Evolutionary conservation across 1,140 invertebrate species (phyloP).

Genomic region (Drosophila baimaii): DNA sequence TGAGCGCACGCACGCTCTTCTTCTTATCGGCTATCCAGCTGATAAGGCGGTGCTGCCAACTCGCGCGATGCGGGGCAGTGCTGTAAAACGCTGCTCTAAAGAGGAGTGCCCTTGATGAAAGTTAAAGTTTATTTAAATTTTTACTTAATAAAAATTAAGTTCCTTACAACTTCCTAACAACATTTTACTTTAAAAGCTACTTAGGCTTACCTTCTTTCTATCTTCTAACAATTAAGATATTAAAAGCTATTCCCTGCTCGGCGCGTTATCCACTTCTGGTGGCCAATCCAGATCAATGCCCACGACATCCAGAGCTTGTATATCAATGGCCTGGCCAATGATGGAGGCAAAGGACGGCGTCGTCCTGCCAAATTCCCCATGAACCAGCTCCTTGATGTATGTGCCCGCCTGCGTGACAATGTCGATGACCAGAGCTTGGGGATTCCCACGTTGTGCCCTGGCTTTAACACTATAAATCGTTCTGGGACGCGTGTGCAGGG

Average conservation of each 20-base stretch:
- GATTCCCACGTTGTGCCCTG: conserved; percentile 83
- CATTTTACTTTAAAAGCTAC: conserved; percentile 6
- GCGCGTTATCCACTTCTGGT: conserved; percentile 75
- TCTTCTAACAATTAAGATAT: neutral
- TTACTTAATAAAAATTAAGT: too few relatives aligned
- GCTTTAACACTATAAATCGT: conserved; percentile 88
- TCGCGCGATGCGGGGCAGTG: conserved; percentile 7
- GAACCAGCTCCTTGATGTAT: conserved; percentile 98
- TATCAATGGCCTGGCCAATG: conserved; percentile 89
- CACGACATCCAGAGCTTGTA: conserved; percentile 89
- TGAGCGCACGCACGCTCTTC: conserved; percentile 35
- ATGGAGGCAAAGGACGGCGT: conserved; percentile 87
- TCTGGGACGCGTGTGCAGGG: conserved; percentile 88
- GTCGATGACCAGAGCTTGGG: conserved; percentile 87
- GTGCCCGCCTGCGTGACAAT: conserved; percentile 96
- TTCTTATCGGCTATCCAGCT: conserved; percentile 33
- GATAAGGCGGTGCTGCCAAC: conserved; percentile 13
- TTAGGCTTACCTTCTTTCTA: neutral
- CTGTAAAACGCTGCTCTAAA: conserved; percentile 6
- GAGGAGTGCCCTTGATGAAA: neutral
- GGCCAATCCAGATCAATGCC: conserved; percentile 89
- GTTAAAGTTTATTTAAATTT: neutral
- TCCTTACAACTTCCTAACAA: neutral
- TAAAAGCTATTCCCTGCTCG: neutral
- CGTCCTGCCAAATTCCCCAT: conserved; percentile 96